Percentiles rank a stretch among this genome's conserved stretches.
Conservation (phyloP, 2,113 vertebrate species). For the Bufo bufo region DNA sequence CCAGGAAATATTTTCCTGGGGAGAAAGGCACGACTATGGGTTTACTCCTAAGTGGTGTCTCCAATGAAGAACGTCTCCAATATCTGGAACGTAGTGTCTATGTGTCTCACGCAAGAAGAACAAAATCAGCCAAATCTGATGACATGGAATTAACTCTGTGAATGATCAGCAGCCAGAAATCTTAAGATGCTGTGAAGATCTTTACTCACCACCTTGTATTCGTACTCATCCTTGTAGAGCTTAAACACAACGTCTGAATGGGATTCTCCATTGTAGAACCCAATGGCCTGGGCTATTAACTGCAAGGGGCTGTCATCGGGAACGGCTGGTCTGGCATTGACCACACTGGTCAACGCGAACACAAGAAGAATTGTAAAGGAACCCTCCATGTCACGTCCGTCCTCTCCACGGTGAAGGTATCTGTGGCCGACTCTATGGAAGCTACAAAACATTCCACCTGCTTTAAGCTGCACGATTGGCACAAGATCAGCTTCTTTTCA, state of each 20-base stretch:
- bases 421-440: background rate
- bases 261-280: slow-evolving; percentile 6
- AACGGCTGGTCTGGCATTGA: background rate
- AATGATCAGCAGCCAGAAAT: background rate
- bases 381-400: background rate
- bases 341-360: background rate
- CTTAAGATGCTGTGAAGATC: background rate
- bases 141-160: background rate
- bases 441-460: background rate
- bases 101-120: background rate
- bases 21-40: too few species aligned
- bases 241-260: background rate
- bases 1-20: too few species aligned
- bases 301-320: background rate
- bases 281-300: background rate
- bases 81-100: background rate
- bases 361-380: background rate
- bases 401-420: background rate
- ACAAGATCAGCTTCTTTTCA: slow-evolving; percentile 20
- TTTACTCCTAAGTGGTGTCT: background rate
- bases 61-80: background rate
- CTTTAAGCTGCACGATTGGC: background rate
- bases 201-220: slow-evolving; percentile 16
- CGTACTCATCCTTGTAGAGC: background rate
- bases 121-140: background rate